phyloP scores from a whole-genome alignment of 1,140 invertebrate species.

The Onthophagus taurus region DNA sequence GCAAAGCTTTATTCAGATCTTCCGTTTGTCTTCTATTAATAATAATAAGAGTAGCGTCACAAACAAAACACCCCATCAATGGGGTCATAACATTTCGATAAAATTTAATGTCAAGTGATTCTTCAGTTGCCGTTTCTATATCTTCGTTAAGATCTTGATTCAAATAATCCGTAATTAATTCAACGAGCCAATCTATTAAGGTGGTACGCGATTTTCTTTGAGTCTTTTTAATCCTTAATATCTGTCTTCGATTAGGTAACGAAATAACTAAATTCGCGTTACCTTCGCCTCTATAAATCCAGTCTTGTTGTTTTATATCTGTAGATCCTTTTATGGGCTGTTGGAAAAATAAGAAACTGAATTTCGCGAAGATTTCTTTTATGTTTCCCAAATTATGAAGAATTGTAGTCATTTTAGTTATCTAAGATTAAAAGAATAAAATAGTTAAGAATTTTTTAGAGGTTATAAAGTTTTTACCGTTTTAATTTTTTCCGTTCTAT shows the following conservation, averaged over 20 bases:
- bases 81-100: slow-evolving; percentile 29
- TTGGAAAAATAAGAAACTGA: slow-evolving; percentile 8
- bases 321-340: not conserved
- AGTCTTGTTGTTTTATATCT: slow-evolving; percentile 17
- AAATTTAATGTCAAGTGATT: slow-evolving; percentile 27
- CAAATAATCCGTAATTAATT: slow-evolving; percentile 24
- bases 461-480: too few relatives aligned
- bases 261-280: slow-evolving; percentile 31
- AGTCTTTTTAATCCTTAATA: slow-evolving; percentile 29
- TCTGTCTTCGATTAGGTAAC: slow-evolving; percentile 23
- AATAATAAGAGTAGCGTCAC: slow-evolving; percentile 11
- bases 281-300: slow-evolving; percentile 32
- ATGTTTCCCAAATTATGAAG: slow-evolving; percentile 4
- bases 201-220: slow-evolving; percentile 24
- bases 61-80: slow-evolving; percentile 22
- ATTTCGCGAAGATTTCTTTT: slow-evolving; percentile 7
- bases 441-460: not conserved
- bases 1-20: slow-evolving; percentile 8
- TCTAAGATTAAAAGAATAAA: not conserved
- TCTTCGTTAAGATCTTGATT: slow-evolving; percentile 25
- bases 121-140: too few relatives aligned
- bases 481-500: too few relatives aligned
- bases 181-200: slow-evolving; percentile 24
- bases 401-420: slow-evolving; percentile 5
- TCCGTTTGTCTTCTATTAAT: slow-evolving; percentile 5